Evolutionary conservation across 1,140 invertebrate species (phyloP).

Genomic region (Coenobita brevimanus): DNA sequence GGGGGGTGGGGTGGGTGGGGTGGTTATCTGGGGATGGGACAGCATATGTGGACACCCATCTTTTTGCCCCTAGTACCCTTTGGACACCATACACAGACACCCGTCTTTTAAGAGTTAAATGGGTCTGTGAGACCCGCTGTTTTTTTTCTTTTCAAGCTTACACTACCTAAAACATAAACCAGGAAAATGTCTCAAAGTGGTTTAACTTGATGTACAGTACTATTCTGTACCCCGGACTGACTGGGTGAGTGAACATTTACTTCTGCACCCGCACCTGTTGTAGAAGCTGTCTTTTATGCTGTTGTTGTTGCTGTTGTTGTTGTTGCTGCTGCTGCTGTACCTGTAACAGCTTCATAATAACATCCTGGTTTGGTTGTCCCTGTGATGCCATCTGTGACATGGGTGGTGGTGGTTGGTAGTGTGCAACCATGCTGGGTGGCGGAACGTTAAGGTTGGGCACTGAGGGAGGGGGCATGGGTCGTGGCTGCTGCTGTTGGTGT

Average conservation of each 20-base stretch:
- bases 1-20: too few relatives aligned
- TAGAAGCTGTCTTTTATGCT: constrained; percentile 45
- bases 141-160: too few relatives aligned
- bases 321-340: constrained; percentile 47
- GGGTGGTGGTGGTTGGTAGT: constrained; percentile 43
- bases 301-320: constrained; percentile 48
- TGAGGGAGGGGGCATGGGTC: constrained; percentile 32
- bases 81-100: too few relatives aligned
- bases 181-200: background rate
- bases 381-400: constrained; percentile 32
- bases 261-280: constrained; percentile 43
- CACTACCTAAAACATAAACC: too few relatives aligned
- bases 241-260: constrained; percentile 14
- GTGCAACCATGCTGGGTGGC: constrained; percentile 44
- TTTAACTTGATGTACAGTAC: background rate
- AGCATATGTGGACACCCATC: too few relatives aligned
- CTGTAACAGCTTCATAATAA: constrained; percentile 24
- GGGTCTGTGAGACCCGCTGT: too few relatives aligned
- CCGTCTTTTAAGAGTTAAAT: too few relatives aligned
- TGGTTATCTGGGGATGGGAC: too few relatives aligned
- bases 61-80: too few relatives aligned
- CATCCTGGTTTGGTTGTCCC: constrained; percentile 25
- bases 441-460: constrained; percentile 53
- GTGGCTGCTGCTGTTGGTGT: constrained; percentile 31
- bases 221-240: constrained; percentile 19